Evolutionary conservation across 2,797 vertebrate species (phyloP), one percentile per base, ranked within the genome.

Genomic region (Syndactyla subalaris): DNA sequence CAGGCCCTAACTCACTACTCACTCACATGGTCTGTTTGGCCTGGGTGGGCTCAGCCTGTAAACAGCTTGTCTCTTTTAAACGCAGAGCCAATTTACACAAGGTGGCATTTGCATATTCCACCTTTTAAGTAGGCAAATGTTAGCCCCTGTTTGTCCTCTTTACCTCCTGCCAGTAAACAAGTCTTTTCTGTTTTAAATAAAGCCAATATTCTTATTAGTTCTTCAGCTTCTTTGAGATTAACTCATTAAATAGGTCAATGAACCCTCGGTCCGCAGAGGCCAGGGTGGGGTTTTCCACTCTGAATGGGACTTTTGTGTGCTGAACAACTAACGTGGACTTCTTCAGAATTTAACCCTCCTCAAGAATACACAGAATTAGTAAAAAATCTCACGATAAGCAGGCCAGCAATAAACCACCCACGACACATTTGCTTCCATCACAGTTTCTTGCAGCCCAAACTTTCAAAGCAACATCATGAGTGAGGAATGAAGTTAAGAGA

Each of bases 241-340:
- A 89, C 52, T 95, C 91, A 84, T 93, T 95, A 95, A 95, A 76
- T 32, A 85, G 75, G 91, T 96, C 93, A 97, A 88, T 34, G 51
- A 91, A 82, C 86, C 62, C 43, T 94, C 89, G 85, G 88, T 94
- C 73, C 7, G 0, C 52, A 30, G 55, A 70, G 62, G 72, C 85
- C 77, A 89, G 92, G 67, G 55, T 77, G 71, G 52, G 32, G 58
- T 76, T 93, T 84, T 57, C 85, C 36, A 36, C 48, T 62, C 48
- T 95, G 71, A 96, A 95, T 68, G 49, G 58, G 51, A 30, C 59
- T 54, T 95, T 93, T 95, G 89, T 92, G 45, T n/a, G 14, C 46
- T 32, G 41, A 83, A 84, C 29, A 91, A 94, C 80, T 38, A 72
- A 75, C 58, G 36, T 10, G 38, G 52, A 68, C 54, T 75, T 86